phyloP scores from a whole-genome alignment of 2,797 vertebrate species.

The Poeciliopsis turneri region DNA sequence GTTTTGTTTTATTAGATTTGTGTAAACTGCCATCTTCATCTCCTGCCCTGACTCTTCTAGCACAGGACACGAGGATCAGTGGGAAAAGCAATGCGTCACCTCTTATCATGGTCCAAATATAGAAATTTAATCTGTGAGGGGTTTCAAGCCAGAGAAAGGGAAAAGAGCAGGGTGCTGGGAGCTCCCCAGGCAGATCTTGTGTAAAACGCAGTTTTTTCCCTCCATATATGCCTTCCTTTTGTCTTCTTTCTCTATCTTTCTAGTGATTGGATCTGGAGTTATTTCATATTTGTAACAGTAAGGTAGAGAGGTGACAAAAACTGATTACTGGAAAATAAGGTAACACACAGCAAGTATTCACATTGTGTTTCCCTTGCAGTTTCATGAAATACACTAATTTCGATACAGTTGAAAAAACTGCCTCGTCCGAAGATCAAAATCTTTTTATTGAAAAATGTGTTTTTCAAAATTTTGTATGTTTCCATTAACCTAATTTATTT shows the following conservation, averaged over 20 bases:
- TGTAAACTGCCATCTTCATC: slow-evolving; percentile 7
- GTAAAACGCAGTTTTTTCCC: not conserved
- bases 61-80: not conserved
- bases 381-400: too few species aligned
- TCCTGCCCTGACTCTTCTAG: not conserved
- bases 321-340: not conserved
- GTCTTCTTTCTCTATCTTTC: not conserved
- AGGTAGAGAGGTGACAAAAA: not conserved
- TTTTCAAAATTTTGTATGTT: too few species aligned
- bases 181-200: slow-evolving; percentile 7
- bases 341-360: not conserved
- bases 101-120: slow-evolving; percentile 27
- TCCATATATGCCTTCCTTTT: not conserved
- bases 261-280: not conserved
- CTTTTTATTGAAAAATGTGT: too few species aligned
- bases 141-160: slow-evolving; percentile 18
- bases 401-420: too few species aligned
- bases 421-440: too few species aligned
- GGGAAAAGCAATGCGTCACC: slow-evolving; percentile 14
- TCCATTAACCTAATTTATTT: too few species aligned
- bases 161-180: not conserved
- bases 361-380: too few species aligned
- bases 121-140: slow-evolving; percentile 29
- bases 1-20: not conserved
- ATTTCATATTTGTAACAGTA: not conserved